Base-by-base conservation (phyloP, 2,797 vertebrate genomes). In the Cottoperca gobio region DNA sequence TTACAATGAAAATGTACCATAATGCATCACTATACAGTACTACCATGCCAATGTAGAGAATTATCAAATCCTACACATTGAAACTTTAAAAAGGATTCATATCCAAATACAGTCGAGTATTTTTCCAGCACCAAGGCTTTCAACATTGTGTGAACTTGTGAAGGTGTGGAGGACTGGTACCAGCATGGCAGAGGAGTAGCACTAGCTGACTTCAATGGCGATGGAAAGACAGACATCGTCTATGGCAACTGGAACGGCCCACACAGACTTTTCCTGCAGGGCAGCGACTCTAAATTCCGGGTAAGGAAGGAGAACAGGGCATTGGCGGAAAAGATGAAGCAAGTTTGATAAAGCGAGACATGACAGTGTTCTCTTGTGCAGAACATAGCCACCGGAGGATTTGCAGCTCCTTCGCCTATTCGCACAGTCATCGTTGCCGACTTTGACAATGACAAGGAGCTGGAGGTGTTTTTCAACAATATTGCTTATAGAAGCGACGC, bases 221-320 rank as follows among this genome's bases (percentile, higher is more conserved):
- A 99, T 0, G 95, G 97, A 23, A 96, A 96, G 83, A 97, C 97
- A 1, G 97, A 99, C 82, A 96, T 99, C 0, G 96, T 98, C 59
- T 98, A 99, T 0, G 97, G 97, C 53, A 99, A 99, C 92, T 99
- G 97, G 97, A 98, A 97, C 0, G 97, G 97, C 21, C 97, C 96
- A 0, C 97, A 99, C 86, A 95, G 97, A 80, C 97, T 99, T 24
- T 97, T 93, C 74, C 93, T 99, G 88, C 97, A 99, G 93, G 95
- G 86, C 6, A 92, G 83, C 0, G 89, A 95, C 3, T 76, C 94
- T 67, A 95, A 87, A 16, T 99, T 99, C 79, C 93, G 93, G 94
- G 97, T 98, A 90, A 94, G 94, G 39, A 21, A 49, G n/a, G 16
- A 28, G 43, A 77, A 31, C 9, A 6, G 16, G 28, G 10, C 14